Conservation (phyloP, 1,140 invertebrate genomes). For the Aphidius gifuensis region DNA sequence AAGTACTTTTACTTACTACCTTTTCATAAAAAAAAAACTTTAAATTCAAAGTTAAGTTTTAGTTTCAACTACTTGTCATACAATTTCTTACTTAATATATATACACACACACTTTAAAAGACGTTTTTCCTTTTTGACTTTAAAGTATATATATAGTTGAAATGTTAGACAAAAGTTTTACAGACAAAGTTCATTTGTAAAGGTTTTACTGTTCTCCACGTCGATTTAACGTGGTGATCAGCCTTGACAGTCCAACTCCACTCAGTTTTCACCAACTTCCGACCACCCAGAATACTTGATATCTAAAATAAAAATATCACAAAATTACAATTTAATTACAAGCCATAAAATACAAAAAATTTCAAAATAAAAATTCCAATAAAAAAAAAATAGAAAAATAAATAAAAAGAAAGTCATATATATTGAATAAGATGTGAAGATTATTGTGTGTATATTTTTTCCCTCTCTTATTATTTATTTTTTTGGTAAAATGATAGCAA, state of each 20-base stretch:
- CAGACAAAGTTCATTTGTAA: slow-evolving; percentile 4
- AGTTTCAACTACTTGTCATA: too few species aligned
- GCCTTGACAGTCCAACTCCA: background rate
- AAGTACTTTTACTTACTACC: too few species aligned
- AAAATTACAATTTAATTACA: background rate
- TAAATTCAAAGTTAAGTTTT: too few species aligned
- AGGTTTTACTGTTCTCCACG: background rate
- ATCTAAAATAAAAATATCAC: slow-evolving; percentile 4
- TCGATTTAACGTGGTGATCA: background rate
- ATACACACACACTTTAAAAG: too few species aligned
- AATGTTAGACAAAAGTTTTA: background rate
- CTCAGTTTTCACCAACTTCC: background rate
- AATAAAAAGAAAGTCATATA: too few species aligned
- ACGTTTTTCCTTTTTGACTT: too few species aligned
- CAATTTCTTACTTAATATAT: too few species aligned
- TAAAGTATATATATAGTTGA: too few species aligned
- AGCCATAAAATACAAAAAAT: background rate
- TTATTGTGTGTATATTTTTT: background rate
- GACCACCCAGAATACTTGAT: slow-evolving; percentile 4
- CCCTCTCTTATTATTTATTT: background rate
- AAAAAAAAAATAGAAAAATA: too few species aligned
- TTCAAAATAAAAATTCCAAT: background rate
- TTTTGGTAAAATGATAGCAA: slow-evolving; percentile 1
- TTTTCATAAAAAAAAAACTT: too few species aligned
- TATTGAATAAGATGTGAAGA: background rate